Conservation (phyloP, 1,140 invertebrate species). For the Dinothrombium tinctorium region DNA sequence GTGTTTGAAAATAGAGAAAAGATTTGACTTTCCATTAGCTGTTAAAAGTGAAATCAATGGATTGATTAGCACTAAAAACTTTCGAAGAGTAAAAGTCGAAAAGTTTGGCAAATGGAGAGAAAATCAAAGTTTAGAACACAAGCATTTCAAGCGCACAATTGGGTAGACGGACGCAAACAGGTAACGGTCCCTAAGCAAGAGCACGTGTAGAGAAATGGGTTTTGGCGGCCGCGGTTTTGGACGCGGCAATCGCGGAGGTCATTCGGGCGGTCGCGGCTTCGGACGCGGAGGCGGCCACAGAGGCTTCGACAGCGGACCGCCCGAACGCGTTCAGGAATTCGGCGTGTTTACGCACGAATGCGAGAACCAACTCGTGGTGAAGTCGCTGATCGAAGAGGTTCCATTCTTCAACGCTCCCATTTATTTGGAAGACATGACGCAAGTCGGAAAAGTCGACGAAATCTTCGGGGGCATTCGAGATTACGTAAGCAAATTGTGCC, state of each 20-base stretch:
- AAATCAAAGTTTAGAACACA: too few species aligned
- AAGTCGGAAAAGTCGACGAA: slow-evolving; percentile 98
- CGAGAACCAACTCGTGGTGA: slow-evolving; percentile 85
- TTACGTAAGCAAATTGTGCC: slow-evolving; percentile 30
- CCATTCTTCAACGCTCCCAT: slow-evolving; percentile 97
- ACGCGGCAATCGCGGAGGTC: slow-evolving; percentile 2
- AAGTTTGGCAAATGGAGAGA: too few species aligned
- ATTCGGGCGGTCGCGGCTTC: not conserved
- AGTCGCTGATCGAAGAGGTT: slow-evolving; percentile 61
- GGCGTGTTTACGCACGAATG: slow-evolving; percentile 65
- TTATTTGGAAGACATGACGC: slow-evolving; percentile 85
- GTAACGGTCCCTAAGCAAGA: too few species aligned
- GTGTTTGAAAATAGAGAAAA: too few species aligned
- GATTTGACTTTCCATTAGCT: too few species aligned
- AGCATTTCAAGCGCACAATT: too few species aligned
- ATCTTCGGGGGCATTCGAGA: slow-evolving; percentile 86
- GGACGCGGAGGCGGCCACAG: slow-evolving; percentile 8
- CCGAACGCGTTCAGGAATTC: slow-evolving; percentile 26
- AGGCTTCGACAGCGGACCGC: slow-evolving; percentile 6
- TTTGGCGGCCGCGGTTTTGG: too few species aligned
- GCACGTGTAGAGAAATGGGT: too few species aligned
- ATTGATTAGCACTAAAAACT: too few species aligned
- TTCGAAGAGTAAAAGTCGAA: too few species aligned
- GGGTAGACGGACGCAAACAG: too few species aligned
- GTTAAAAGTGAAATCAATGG: too few species aligned